These are phyloP conservation scores for Paraescarpia echinospica DNA, from an alignment of 1,140 invertebrate genomes.

Conservation along the genomic window DNA sequence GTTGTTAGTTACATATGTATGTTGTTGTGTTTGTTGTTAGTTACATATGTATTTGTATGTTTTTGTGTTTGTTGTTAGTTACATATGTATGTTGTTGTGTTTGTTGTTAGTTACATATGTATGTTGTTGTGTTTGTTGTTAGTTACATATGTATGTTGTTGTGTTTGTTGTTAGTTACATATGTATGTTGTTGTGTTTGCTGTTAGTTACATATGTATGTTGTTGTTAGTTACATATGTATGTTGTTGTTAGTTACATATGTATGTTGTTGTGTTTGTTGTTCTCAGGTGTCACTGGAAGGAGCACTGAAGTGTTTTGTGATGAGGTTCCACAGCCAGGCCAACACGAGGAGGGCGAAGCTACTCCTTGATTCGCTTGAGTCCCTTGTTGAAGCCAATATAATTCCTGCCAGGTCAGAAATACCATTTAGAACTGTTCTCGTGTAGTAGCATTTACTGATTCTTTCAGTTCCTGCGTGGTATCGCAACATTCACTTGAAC, in stretches of 20 bases:
- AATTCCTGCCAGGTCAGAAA: conserved; percentile 40
- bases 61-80: too few relatives aligned
- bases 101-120: too few relatives aligned
- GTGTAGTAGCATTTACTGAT: neutral
- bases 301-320: conserved; percentile 72
- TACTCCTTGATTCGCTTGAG: conserved; percentile 73
- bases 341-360: conserved; percentile 71
- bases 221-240: too few relatives aligned
- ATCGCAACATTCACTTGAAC: neutral
- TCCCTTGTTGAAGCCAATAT: conserved; percentile 67
- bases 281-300: conserved; percentile 69
- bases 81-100: too few relatives aligned
- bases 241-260: neutral
- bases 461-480: neutral
- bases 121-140: too few relatives aligned
- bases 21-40: too few relatives aligned
- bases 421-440: neutral
- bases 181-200: too few relatives aligned
- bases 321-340: conserved; percentile 68
- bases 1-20: too few relatives aligned
- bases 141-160: too few relatives aligned
- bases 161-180: too few relatives aligned
- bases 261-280: conserved; percentile 19
- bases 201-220: too few relatives aligned
- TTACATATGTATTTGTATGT: too few relatives aligned